Evolutionary conservation across 2,888 invertebrate species (phyloP), one percentile per base, ranked within the genome.

Genomic region (Lydus trimaculatus): DNA sequence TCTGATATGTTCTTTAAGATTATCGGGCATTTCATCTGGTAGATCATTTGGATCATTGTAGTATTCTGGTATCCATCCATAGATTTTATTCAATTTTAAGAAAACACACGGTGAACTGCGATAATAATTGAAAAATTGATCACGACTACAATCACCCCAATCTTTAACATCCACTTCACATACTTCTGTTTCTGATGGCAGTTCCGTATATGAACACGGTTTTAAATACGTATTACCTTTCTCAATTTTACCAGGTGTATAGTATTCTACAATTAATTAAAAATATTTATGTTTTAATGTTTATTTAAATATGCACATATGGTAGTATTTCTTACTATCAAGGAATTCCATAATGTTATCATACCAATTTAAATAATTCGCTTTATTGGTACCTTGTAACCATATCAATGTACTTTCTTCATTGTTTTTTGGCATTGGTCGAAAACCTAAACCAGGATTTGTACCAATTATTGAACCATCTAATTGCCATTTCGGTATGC

Each of bases 401-500:
- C 97, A 95, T 84, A 99, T 96, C 74, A 99, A 89, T 39, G 98
- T 97, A 83, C 97, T 98, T 78, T 96, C 95, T 58, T 96, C 93
- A 83, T 97, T 96, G 48, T 90, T 89, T 66, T 89, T 88, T 8
- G 98, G 96, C 89, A 94, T 91, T 8, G 99, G 99, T 74, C 98
- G 89, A 86, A 97, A 99, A 72, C 98, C 98, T 66, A 99, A 88
- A 64, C 98, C 98, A 75, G 99, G 99, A 88, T 97, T 98, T 76
- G 94, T 94, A 80, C 98, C 98, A 80, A 98, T 97, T 78, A 97
- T 90, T 70, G 97, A 96, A 67, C 89, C 85, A 36, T 93, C 92
- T 71, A 96, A 88, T 83, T 92, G 93, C 95, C 96, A 98, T 85
- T 92, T 94, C 9, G 98, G 98, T 82, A 92, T 91, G 77, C 94